Evolutionary conservation across 2,797 vertebrate species (phyloP).

Genomic region (Hydrolagus colliei): DNA sequence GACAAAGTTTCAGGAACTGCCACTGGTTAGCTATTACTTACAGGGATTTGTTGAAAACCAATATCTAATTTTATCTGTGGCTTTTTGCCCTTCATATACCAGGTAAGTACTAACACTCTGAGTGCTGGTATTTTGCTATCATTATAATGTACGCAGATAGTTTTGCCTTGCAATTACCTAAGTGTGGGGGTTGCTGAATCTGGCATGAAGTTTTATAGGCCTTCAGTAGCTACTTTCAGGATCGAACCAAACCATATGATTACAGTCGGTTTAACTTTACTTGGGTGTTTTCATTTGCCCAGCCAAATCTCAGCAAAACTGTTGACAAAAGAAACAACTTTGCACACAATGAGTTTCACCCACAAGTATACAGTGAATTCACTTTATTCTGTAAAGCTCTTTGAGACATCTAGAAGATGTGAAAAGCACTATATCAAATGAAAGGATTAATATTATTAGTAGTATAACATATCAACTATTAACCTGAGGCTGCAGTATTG

Average conservation of each 20-base stretch:
- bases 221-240: neutral
- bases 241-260: neutral
- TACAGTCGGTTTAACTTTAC: neutral
- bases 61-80: constrained; percentile 6
- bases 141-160: constrained; percentile 6
- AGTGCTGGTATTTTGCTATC: neutral
- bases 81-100: neutral
- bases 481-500: too few species aligned
- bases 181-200: neutral
- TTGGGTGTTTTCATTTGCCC: neutral
- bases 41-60: neutral
- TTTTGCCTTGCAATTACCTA: neutral
- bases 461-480: too few species aligned
- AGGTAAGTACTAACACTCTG: too few species aligned
- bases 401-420: too few species aligned
- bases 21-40: neutral
- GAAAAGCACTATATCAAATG: too few species aligned
- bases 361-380: too few species aligned
- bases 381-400: too few species aligned
- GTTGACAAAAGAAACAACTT: too few species aligned
- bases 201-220: neutral
- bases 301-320: neutral
- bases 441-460: too few species aligned
- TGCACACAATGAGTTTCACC: too few species aligned
- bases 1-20: neutral